Base-by-base conservation (phyloP, 2,113 vertebrate species). In the Falcunculus frontatus region DNA sequence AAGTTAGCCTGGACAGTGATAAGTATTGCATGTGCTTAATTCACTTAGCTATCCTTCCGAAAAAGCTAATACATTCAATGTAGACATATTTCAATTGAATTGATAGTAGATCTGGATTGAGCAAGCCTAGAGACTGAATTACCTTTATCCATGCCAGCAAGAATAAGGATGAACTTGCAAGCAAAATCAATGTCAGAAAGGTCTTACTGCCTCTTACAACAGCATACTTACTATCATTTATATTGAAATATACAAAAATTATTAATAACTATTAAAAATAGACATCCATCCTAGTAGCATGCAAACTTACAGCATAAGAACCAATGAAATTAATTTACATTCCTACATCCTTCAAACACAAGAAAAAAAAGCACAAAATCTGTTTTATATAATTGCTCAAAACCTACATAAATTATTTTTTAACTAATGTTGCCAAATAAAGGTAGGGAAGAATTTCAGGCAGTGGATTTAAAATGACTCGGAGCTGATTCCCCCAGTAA, bases 11-110 rank as follows among this genome's bases (percentile, higher is more conserved):
- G 95, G 97, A 96, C 85, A 96, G 96, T 97, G 97, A 96, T 97
- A 98, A 97, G 97, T 97, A 97, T 96, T 97, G 96, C 92, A 81
- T 81, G 93, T 91, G 72, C 86, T 96, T 89, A 96, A 97, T 96
- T 96, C 97, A 97, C 93, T 97, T 96, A 87, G 95, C 63, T 84
- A 95, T 94, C 96, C 96, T 88, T 96, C 97, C 44, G 12, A 96
- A 97, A 96, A 97, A 97, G 94, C 96, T 96, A 97, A 97, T 97
- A 96, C 95, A 90, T 95, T 97, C 96, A 89, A 84, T 91, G 96
- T 94, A 97, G 98, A 97, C 95, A 96, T 97, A 93, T 96, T 97
- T 96, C 98, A 97, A 95, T 94, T 97, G 97, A 96, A 97, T 84
- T 97, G 97, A 97, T 97, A 97, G 96, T 86, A 97, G 97, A 96